Base-by-base conservation (phyloP, 2,888 invertebrate genomes). In the Mythimna lalbum region DNA sequence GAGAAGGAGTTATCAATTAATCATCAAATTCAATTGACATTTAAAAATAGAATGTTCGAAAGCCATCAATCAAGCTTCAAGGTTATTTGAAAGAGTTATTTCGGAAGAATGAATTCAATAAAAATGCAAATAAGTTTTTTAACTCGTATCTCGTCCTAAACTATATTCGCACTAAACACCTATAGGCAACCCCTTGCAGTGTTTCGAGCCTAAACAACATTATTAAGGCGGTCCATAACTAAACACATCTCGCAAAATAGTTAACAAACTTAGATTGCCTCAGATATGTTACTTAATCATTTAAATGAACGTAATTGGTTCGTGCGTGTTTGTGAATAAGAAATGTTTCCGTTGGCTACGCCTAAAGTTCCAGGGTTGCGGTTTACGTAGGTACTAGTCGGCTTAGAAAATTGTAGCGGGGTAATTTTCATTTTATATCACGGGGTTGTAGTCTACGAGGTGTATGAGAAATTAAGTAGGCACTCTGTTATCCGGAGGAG, bases 291-390 rank as follows among this genome's bases (percentile, higher is more conserved):
- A 80, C 86, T 90, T 86, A 88, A 92, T 92, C 89, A 90, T 91
- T 88, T 82, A 89, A 88, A 82, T 83, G 81, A 61, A 73, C 70
- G 80, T 91, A 92, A 92, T 92, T 91, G 91, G 92, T 91, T 91
- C 76, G 86, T 90, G 87, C 87, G 88, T 88, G 87, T 88, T 87
- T 86, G 82, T 90, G 88, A 91, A 91, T 92, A 91, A 90, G 87
- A 87, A 84, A 91, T 90, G 85, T 72, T 83, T 89, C 86, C 87
- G 87, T 75, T 76, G 82, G 82, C 79, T 83, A 76, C 73, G 33
- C 80, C 69, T 74, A 67, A 89, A 87, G 73, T 87, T 90, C 85
- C 72, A 74, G 78, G 87, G 79, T 62, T 85, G 88, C 65, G 88
- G 89, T 86, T 79, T 50, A 71, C 62, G 78, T 73, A 61, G 74